A percentile compares a stretch with the other conserved stretches of the same genome.
Conservation (phyloP, 2,888 invertebrate species). For the Eupithecia centaureata region DNA sequence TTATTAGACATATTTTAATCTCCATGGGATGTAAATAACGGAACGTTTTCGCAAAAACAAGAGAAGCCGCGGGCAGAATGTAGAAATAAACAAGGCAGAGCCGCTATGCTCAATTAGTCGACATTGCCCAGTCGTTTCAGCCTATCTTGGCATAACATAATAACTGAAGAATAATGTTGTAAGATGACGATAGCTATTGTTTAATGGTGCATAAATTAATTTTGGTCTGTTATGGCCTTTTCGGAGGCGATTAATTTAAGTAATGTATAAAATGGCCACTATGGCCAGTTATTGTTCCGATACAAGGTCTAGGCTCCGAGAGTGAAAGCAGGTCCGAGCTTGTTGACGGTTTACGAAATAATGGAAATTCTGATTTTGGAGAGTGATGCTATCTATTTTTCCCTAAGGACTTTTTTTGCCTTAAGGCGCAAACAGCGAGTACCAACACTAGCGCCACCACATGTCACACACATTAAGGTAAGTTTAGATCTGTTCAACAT, state of each 20-base stretch:
- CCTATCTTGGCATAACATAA: conserved; percentile 22
- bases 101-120: neutral
- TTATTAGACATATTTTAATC: too few relatives aligned
- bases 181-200: conserved; percentile 52
- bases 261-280: conserved; percentile 65
- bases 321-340: conserved; percentile 10
- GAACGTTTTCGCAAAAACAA: too few relatives aligned
- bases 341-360: neutral
- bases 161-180: conserved; percentile 49
- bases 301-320: conserved; percentile 46
- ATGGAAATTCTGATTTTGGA: too few relatives aligned
- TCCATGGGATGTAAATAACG: too few relatives aligned
- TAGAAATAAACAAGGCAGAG: neutral
- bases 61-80: neutral
- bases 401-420: too few relatives aligned
- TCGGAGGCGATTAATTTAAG: conserved; percentile 68
- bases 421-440: too few relatives aligned
- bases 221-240: conserved; percentile 54
- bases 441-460: too few relatives aligned
- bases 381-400: too few relatives aligned
- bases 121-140: conserved; percentile 11
- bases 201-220: conserved; percentile 71
- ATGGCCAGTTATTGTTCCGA: conserved; percentile 54
- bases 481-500: too few relatives aligned
- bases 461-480: too few relatives aligned